These are phyloP conservation scores for Chaetodon auriga DNA, from an alignment of 2,113 vertebrate genomes.

Conservation along the genomic window DNA sequence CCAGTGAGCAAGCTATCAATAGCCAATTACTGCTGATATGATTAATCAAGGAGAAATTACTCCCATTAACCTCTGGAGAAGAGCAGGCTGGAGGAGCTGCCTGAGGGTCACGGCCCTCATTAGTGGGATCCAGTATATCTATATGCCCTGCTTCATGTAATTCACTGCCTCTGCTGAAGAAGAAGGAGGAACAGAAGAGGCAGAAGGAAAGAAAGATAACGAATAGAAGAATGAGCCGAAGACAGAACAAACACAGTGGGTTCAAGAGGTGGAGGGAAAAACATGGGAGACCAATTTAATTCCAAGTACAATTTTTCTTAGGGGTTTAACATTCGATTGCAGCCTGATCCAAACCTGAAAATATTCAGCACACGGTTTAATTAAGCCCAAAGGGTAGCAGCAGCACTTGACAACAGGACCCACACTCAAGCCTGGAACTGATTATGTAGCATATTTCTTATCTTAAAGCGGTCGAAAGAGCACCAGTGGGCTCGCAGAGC, in stretches of 20 bases:
- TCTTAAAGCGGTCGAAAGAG: not conserved
- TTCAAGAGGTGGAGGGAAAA: not conserved
- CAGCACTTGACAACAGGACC: not conserved
- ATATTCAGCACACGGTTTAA: constrained; percentile 15
- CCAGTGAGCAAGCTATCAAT: constrained; percentile 51
- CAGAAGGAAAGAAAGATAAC: not conserved
- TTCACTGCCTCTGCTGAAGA: constrained; percentile 9
- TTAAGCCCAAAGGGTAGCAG: constrained; percentile 11
- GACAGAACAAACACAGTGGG: not conserved
- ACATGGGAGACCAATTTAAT: constrained; percentile 1
- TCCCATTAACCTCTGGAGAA: constrained; percentile 46
- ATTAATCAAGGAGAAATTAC: constrained; percentile 58
- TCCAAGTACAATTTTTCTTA: not conserved
- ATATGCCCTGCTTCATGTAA: constrained; percentile 15
- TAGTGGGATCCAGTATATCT: constrained; percentile 33
- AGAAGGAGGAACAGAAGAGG: constrained; percentile 20
- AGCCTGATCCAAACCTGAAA: constrained; percentile 3
- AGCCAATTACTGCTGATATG: constrained; percentile 64
- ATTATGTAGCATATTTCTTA: not conserved
- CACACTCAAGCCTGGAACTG: not conserved
- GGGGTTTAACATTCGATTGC: constrained; percentile 3
- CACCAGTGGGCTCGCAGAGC: not conserved
- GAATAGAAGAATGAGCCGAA: not conserved
- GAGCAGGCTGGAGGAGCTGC: constrained; percentile 22
- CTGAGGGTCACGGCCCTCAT: constrained; percentile 54